A percentile compares a stretch with the other conserved stretches of the same genome.
These are phyloP conservation scores for Sebastes iracundus DNA, from an alignment of 2,797 vertebrate genomes.

Conservation along the genomic window DNA sequence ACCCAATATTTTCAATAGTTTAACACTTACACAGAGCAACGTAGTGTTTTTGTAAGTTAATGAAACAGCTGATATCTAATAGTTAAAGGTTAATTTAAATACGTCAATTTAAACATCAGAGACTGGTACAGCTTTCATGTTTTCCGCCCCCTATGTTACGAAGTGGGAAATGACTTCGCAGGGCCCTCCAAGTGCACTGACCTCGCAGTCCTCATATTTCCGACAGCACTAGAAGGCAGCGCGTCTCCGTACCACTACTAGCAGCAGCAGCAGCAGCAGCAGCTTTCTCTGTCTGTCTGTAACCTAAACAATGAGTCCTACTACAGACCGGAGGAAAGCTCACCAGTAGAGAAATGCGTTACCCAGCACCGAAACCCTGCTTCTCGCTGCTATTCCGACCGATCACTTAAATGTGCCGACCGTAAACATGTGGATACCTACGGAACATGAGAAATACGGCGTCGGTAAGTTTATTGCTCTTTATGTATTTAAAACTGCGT, in stretches of 20 bases:
- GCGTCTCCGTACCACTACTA: conserved; percentile 52
- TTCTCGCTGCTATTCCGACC: conserved; percentile 63
- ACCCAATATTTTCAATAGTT: neutral
- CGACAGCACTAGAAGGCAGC: conserved; percentile 51
- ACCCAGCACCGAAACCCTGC: conserved; percentile 51
- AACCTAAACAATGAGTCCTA: conserved; percentile 90
- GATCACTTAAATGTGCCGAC: conserved; percentile 61
- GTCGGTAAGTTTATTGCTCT: conserved; percentile 89
- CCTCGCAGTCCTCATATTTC: neutral
- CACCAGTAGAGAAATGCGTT: conserved; percentile 75
- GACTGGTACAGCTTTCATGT: too few species aligned
- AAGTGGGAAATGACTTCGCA: neutral
- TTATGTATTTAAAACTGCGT: conserved; percentile 11
- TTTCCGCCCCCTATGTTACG: neutral
- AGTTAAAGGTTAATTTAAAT: neutral
- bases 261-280: conserved; percentile 48
- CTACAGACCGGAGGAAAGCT: conserved; percentile 72
- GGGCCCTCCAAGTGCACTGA: neutral
- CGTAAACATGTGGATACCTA: conserved; percentile 95
- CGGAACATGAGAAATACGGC: conserved; percentile 98
- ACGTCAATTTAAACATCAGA: neutral
- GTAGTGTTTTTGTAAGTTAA: neutral
- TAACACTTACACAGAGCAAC: neutral
- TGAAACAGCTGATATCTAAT: too few species aligned
- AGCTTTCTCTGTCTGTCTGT: conserved; percentile 65